phyloP scores from a whole-genome alignment of 1,140 invertebrate genomes.

The Drosophila guanche region DNA sequence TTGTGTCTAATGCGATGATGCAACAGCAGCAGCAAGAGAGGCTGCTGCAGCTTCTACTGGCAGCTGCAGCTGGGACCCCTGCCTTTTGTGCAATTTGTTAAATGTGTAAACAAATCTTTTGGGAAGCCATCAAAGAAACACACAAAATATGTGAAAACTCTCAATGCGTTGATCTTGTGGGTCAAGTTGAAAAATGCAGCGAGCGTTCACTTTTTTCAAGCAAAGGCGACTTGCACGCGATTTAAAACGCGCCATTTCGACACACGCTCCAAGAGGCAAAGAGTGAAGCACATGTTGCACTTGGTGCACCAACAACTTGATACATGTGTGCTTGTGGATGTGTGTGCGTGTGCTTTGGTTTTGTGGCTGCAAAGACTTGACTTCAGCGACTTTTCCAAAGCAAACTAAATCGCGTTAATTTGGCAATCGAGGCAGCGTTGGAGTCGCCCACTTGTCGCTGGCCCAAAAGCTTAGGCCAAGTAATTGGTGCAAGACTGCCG shows the following conservation, averaged over 20 bases:
- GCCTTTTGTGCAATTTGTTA: conserved; percentile 20
- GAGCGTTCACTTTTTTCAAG: conserved; percentile 53
- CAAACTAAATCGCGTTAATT: conserved; percentile 69
- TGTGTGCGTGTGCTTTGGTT: background rate
- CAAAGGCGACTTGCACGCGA: conserved; percentile 55
- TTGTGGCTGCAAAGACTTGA: conserved; percentile 37
- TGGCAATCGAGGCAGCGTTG: conserved; percentile 51
- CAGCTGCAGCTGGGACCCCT: background rate
- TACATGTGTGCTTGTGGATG: background rate
- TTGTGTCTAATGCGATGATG: conserved; percentile 73
- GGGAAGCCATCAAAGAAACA: conserved; percentile 40
- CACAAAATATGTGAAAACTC: background rate
- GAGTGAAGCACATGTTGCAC: conserved; percentile 18
- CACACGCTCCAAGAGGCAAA: conserved; percentile 7
- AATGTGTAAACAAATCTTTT: conserved; percentile 48
- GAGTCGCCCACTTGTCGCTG: conserved; percentile 29
- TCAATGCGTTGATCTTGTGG: conserved; percentile 42
- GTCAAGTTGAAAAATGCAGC: conserved; percentile 79
- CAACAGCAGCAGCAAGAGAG: conserved; percentile 34
- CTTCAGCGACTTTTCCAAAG: conserved; percentile 40
- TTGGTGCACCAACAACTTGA: conserved; percentile 30
- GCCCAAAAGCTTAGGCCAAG: conserved; percentile 36
- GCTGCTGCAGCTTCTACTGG: background rate
- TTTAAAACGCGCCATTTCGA: conserved; percentile 54
- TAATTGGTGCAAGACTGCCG: conserved; percentile 73